These are phyloP conservation scores for Fistularia commersonii DNA, from an alignment of 2,797 vertebrate species.

Conservation along the genomic window DNA sequence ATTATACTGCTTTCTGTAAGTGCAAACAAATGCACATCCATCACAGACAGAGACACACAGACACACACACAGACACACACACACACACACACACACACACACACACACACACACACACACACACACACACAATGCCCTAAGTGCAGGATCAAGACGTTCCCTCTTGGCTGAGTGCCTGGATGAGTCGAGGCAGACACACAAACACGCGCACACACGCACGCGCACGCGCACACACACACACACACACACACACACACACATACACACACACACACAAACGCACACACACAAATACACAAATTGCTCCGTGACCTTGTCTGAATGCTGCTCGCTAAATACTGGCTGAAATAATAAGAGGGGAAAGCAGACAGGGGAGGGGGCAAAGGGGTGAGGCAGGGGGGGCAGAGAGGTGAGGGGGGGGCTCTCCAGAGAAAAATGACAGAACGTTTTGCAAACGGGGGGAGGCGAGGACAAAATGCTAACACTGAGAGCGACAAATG, in stretches of 20 bases:
- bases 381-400: not conserved
- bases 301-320: conserved; percentile 56
- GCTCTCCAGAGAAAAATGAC: not conserved
- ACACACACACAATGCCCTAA: conserved; percentile 36
- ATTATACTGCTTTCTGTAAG: conserved; percentile 25
- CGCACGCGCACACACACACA: too few relatives aligned
- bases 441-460: too few relatives aligned
- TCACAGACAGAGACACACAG: conserved; percentile 15
- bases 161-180: conserved; percentile 59
- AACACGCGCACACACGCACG: conserved; percentile 18
- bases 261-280: too few relatives aligned
- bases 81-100: too few relatives aligned
- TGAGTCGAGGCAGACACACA: conserved; percentile 22
- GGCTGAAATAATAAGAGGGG: conserved; percentile 37
- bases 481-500: too few relatives aligned
- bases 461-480: too few relatives aligned
- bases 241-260: too few relatives aligned
- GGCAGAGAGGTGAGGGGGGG: not conserved
- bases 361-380: not conserved
- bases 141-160: conserved; percentile 59
- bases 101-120: too few relatives aligned
- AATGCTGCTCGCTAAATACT: conserved; percentile 47
- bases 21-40: conserved; percentile 25
- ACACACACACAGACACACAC: too few relatives aligned
- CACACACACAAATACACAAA: conserved; percentile 21